Evolutionary conservation across 1,140 invertebrate genomes (phyloP).

Genomic region (Chionoecetes opilio): DNA sequence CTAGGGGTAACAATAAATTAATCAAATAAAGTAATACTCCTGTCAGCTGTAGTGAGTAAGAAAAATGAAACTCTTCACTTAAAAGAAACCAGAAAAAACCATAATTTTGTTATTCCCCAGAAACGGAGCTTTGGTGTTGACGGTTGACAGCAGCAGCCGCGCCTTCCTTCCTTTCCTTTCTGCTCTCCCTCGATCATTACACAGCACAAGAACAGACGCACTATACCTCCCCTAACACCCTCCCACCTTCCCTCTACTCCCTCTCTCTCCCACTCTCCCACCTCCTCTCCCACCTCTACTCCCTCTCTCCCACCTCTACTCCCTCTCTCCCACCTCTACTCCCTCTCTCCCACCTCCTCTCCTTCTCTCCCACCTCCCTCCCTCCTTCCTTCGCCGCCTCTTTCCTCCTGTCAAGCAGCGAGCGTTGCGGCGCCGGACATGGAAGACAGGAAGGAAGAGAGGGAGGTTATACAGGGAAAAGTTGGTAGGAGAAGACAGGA

Average conservation of each 20-base stretch:
- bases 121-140: not conserved
- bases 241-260: too few species aligned
- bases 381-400: not conserved
- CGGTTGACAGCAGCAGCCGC: not conserved
- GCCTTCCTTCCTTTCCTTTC: not conserved
- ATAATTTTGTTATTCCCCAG: not conserved
- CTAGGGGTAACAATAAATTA: not conserved
- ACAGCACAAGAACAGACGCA: constrained; percentile 5
- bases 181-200: not conserved
- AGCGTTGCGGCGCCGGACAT: not conserved
- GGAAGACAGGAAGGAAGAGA: not conserved
- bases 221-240: too few species aligned
- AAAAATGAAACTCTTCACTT: not conserved
- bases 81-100: not conserved
- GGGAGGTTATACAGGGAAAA: not conserved
- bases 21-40: not conserved
- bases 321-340: not conserved
- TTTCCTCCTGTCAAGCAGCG: constrained; percentile 30
- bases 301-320: not conserved
- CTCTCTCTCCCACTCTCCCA: not conserved
- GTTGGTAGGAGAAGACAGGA: not conserved
- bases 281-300: not conserved
- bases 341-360: not conserved
- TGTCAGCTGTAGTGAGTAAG: not conserved
- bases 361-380: not conserved